Evolutionary conservation across 2,113 vertebrate genomes (phyloP).

Genomic region (Anoura caudifer): DNA sequence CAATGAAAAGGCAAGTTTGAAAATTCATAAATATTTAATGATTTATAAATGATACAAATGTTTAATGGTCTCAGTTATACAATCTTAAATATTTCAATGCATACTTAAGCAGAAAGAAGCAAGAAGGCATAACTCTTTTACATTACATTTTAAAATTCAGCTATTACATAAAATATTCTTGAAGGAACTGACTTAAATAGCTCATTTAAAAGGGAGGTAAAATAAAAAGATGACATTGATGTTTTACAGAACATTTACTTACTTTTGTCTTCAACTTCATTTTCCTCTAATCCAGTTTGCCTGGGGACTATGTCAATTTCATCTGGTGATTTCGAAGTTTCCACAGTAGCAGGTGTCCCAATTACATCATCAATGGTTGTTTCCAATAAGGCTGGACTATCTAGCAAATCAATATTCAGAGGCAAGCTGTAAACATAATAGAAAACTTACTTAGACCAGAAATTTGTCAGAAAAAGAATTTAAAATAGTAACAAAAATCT

Average conservation of each 20-base stretch:
- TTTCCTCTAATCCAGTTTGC: slow-evolving; percentile 63
- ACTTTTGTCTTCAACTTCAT: slow-evolving; percentile 79
- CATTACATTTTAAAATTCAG: slow-evolving; percentile 33
- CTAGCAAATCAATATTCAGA: slow-evolving; percentile 79
- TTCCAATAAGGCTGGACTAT: slow-evolving; percentile 85
- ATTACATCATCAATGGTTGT: slow-evolving; percentile 83
- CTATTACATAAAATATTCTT: neutral
- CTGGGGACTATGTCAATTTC: slow-evolving; percentile 68
- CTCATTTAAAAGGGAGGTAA: slow-evolving; percentile 2
- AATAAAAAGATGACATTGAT: neutral
- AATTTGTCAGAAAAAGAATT: neutral
- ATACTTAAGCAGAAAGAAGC: neutral
- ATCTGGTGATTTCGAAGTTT: slow-evolving; percentile 70
- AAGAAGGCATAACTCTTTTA: neutral
- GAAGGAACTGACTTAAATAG: neutral
- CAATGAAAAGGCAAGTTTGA: neutral
- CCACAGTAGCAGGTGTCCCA: slow-evolving; percentile 67
- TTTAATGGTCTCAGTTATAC: slow-evolving; percentile 5
- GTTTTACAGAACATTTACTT: slow-evolving; percentile 71
- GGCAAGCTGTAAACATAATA: slow-evolving; percentile 82
- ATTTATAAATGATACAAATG: neutral
- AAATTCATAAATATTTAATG: neutral
- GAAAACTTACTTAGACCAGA: slow-evolving; percentile 39
- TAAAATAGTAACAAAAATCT: slow-evolving; percentile 14
- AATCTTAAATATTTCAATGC: slow-evolving; percentile 21